Evolutionary conservation across 2,888 invertebrate species (phyloP).

Genomic region (Xestia xanthographa): DNA sequence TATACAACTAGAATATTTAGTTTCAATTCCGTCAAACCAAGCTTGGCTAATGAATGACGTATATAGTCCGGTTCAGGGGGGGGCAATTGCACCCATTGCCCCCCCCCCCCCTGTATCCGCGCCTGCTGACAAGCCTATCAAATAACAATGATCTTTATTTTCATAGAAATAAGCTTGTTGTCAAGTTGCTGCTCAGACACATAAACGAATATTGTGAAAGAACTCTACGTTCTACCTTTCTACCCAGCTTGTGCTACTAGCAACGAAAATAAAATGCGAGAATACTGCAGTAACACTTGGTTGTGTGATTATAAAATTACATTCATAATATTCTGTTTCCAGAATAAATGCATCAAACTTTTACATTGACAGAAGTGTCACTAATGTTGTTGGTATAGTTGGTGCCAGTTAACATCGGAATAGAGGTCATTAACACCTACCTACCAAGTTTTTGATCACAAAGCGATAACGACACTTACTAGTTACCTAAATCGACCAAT

Average conservation of each 20-base stretch:
- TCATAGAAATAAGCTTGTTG: neutral
- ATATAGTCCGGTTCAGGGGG: too few species aligned
- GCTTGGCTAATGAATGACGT: too few species aligned
- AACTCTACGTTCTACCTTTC: neutral
- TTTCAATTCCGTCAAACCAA: too few species aligned
- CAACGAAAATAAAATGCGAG: neutral
- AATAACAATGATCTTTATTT: neutral
- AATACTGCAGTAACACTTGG: neutral
- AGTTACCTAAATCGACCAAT: too few species aligned
- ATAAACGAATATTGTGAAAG: neutral
- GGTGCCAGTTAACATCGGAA: too few species aligned
- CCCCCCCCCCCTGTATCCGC: too few species aligned
- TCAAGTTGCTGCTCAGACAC: neutral
- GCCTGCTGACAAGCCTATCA: neutral
- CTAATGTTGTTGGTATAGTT: slow-evolving; percentile 39
- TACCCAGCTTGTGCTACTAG: neutral
- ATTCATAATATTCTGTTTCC: slow-evolving; percentile 17
- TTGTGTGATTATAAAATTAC: neutral
- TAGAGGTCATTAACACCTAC: too few species aligned
- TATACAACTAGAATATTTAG: too few species aligned
- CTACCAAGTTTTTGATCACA: too few species aligned
- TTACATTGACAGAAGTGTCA: slow-evolving; percentile 44
- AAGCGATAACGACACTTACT: too few species aligned
- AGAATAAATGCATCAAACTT: slow-evolving; percentile 50
- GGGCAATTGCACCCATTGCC: too few species aligned